Evolutionary conservation across 2,888 invertebrate genomes (phyloP), one percentile per base, ranked within the genome.

Genomic region (Odontothrips loti): DNA sequence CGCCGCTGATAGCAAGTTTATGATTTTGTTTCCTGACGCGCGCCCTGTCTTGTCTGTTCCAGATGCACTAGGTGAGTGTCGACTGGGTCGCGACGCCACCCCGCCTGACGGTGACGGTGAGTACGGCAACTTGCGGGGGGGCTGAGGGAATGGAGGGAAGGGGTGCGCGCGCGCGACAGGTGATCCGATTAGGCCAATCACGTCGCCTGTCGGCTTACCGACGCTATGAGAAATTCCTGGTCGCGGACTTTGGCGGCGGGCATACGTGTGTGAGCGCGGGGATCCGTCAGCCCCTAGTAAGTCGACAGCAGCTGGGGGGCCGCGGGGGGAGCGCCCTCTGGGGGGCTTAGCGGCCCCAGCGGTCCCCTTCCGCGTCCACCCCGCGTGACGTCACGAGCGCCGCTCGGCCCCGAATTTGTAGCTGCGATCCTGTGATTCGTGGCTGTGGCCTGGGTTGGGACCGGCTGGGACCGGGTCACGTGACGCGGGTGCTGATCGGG

Each of bases 1-100:
- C 34, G 34, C 34, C 6, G 6, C 34, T 6, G 34, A 43, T 43
- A 43, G 34, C 34, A 43, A 43, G 6, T 4, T 2, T 43, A 6
- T 43, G 34, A 43, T 43, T 43, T 43, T 43, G 58, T 58, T 17
- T 58, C 20, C 68, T 75, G 9, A 75, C 68, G 58, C 58, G 20
- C 23, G 23, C 68, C 11, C 20, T 68, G 23, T 23, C 27, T 75
- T 75, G 68, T 75, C 68, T 75, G 68, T 75, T 75, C 27, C 68
- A 75, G 68, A 75, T 75, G 68, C 68, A 75, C 68, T 75, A 75
- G 68, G 68, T 75, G 23, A 75, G 68, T 75, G 27, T n/a, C 68
- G 68, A 23, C 17, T 17, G 58, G 20, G 17, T 58, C 58, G 58
- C 20, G 20, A 58, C 58, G 58, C 58, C 34, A 43, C 34, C 34